Evolutionary conservation across 2,888 invertebrate genomes (phyloP).

Genomic region (Campoplex nolae): DNA sequence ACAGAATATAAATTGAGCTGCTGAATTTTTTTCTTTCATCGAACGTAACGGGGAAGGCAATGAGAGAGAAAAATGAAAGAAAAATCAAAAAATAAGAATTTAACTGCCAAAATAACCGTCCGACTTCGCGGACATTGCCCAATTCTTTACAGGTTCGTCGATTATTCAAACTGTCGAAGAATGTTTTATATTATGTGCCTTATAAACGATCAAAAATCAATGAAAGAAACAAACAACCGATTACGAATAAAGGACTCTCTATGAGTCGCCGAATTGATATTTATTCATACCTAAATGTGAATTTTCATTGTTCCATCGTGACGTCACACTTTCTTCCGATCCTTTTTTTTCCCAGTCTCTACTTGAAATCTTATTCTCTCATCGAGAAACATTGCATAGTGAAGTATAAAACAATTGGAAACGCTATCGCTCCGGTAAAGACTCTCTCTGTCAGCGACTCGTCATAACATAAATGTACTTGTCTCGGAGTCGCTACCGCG

Average conservation of each 20-base stretch:
- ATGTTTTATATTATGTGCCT: conserved; percentile 21
- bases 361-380: neutral
- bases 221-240: neutral
- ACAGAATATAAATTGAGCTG: conserved; percentile 1
- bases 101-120: conserved; percentile 9
- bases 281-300: neutral
- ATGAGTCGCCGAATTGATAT: neutral
- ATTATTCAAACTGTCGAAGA: conserved; percentile 8
- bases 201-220: neutral
- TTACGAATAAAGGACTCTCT: neutral
- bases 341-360: neutral
- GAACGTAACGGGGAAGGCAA: neutral
- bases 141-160: neutral
- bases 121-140: conserved; percentile 10
- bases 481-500: too few relatives aligned
- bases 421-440: too few relatives aligned
- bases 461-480: too few relatives aligned
- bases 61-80: conserved; percentile 11
- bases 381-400: too few relatives aligned
- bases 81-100: conserved; percentile 29
- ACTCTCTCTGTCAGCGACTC: too few relatives aligned
- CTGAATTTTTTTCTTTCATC: conserved; percentile 3
- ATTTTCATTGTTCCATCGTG: neutral
- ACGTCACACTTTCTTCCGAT: neutral
- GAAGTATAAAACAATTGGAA: too few relatives aligned